phyloP scores from a whole-genome alignment of 2,797 vertebrate genomes.

The Echeneis naucrates region DNA sequence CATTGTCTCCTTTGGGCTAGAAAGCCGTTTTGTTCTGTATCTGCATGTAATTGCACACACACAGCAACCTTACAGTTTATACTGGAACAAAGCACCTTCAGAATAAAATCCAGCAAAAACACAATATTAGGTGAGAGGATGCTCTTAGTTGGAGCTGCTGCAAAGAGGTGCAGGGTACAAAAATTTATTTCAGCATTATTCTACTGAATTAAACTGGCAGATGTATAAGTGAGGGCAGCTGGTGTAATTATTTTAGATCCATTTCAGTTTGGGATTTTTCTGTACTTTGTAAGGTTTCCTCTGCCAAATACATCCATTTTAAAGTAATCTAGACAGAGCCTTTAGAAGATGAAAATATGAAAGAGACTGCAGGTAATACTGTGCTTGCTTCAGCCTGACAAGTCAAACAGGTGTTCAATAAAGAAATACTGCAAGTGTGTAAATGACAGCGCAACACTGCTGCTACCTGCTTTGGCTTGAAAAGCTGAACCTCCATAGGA shows the following conservation, averaged over 20 bases:
- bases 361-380: neutral
- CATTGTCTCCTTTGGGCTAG: constrained; percentile 64
- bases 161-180: neutral
- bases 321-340: neutral
- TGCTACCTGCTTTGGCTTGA: constrained; percentile 13
- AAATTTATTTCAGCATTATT: constrained; percentile 53
- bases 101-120: constrained; percentile 50
- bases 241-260: constrained; percentile 26
- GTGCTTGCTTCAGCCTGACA: constrained; percentile 2
- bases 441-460: constrained; percentile 1
- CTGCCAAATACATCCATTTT: neutral
- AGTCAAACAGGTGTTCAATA: constrained; percentile 38
- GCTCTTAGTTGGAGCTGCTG: constrained; percentile 36
- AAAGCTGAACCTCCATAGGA: neutral
- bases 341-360: constrained; percentile 3
- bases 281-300: neutral
- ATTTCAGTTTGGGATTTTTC: constrained; percentile 16
- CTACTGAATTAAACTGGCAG: constrained; percentile 36
- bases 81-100: constrained; percentile 50
- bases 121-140: constrained; percentile 30
- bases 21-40: constrained; percentile 62
- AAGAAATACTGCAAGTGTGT: constrained; percentile 9
- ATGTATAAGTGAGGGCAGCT: constrained; percentile 19
- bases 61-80: constrained; percentile 38
- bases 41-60: constrained; percentile 67